Conservation (phyloP, 2,888 invertebrate genomes). For the Neocrepidodera transversa region DNA sequence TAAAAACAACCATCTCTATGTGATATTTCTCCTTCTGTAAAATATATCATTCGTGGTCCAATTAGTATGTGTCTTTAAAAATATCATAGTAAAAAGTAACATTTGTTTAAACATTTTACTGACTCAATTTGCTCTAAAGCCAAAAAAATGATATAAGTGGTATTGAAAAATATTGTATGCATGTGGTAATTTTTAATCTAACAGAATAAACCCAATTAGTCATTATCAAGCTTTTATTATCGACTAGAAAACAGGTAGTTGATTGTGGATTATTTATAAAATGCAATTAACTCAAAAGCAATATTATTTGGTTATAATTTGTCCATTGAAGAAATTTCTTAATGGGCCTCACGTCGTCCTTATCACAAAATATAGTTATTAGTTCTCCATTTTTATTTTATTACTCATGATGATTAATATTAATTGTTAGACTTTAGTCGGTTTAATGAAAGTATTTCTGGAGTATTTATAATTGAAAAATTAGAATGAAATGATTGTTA, state of each 20-base stretch:
- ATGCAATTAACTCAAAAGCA: neutral
- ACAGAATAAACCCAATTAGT: no score
- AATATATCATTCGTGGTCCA: no score
- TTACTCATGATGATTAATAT: slow-evolving; percentile 4
- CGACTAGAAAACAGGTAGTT: neutral
- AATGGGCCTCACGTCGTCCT: slow-evolving; percentile 5
- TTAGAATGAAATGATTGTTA: slow-evolving; percentile 1
- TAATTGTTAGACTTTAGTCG: slow-evolving; percentile 7
- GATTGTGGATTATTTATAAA: neutral
- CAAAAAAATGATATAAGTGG: no score
- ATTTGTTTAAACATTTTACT: no score
- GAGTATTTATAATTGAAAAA: neutral
- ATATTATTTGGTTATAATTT: neutral
- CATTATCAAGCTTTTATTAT: no score
- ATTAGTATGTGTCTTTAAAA: no score
- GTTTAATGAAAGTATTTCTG: neutral
- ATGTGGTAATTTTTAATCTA: no score
- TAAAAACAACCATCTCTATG: no score
- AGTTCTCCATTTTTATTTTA: slow-evolving; percentile 11
- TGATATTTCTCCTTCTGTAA: no score
- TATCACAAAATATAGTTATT: slow-evolving; percentile 10
- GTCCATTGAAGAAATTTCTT: slow-evolving; percentile 1
- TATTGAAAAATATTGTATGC: no score
- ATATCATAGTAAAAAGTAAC: no score
- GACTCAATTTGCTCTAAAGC: no score